These are phyloP conservation scores for Nothobranchius kuhntae DNA, from an alignment of 2,113 vertebrate genomes.

Conservation along the genomic window DNA sequence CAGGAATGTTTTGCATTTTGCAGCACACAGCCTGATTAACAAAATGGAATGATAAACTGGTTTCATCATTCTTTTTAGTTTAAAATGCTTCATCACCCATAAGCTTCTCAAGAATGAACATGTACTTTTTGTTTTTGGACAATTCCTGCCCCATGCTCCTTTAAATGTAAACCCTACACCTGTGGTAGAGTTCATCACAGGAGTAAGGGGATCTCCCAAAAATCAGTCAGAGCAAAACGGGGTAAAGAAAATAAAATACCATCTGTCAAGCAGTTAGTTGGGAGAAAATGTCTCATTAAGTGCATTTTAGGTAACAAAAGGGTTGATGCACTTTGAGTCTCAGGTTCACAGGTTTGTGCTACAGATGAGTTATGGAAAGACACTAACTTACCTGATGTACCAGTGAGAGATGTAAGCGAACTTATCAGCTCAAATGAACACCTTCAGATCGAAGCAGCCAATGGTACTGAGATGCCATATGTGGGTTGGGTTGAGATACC, in stretches of 20 bases:
- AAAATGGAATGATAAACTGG: too few species aligned
- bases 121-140: too few species aligned
- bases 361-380: constrained; percentile 6
- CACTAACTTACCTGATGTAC: background rate
- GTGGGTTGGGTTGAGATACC: too few species aligned
- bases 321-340: constrained; percentile 5
- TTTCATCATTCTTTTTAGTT: too few species aligned
- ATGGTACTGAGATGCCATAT: background rate
- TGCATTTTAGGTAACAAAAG: background rate
- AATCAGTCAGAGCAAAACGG: background rate
- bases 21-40: too few species aligned
- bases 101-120: too few species aligned
- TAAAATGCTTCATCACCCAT: too few species aligned
- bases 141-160: too few species aligned
- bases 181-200: background rate
- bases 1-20: too few species aligned
- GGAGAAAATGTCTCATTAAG: background rate
- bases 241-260: background rate
- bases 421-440: background rate
- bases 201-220: background rate
- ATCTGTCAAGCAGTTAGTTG: background rate
- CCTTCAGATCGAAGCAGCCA: background rate
- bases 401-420: background rate
- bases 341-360: constrained; percentile 4
- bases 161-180: background rate